Base-by-base conservation (phyloP, 2,113 vertebrate genomes). In the Nesoenas mayeri region DNA sequence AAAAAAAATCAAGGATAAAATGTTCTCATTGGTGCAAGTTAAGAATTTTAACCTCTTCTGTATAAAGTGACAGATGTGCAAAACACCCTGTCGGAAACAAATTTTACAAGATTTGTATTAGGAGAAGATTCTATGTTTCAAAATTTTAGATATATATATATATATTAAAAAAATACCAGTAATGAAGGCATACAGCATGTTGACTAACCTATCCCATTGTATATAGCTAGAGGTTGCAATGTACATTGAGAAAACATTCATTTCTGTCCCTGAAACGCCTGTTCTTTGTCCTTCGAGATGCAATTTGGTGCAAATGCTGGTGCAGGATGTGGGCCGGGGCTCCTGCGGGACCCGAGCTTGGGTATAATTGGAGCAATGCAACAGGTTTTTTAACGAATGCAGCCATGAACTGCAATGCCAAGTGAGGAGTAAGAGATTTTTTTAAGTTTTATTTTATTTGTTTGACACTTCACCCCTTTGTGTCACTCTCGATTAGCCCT, bases 321-420 rank as follows among this genome's bases (percentile, higher is more conserved):
- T 2, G 51, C 42, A 34, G 70, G 67, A 58, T 3, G 32, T 3
- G 5, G 47, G 19, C 32, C 44, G 79, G 22, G 56, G 53, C 64
- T 80, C 29, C n/a, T 1, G 1, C 18, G 51, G 71, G 77, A 14
- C 50, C 44, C 44, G 9, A 47, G 44, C n/a, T 4, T 25, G 57
- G 36, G 3, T n/a, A 3, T 3, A 3, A 6, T 1, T 3, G 26
- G 26, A 34, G 32, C 5, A n/a, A 5, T 3, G 21, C 8, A 4
- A 1, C 18, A 5, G 32, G 18, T 51, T 10, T 64, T 51, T 17
- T 38, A 50, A 48, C 0, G 1, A 51, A 8, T 9, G 7, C 16
- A 3, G 34, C 77, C 40, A 1, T 19, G 42, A 85, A 60, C 53
- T 72, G 36, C 58, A 61, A 11, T 71, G 64, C 53, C 56, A 32